Conservation (phyloP, 2,113 vertebrate genomes). For the Entelurus aequoreus region DNA sequence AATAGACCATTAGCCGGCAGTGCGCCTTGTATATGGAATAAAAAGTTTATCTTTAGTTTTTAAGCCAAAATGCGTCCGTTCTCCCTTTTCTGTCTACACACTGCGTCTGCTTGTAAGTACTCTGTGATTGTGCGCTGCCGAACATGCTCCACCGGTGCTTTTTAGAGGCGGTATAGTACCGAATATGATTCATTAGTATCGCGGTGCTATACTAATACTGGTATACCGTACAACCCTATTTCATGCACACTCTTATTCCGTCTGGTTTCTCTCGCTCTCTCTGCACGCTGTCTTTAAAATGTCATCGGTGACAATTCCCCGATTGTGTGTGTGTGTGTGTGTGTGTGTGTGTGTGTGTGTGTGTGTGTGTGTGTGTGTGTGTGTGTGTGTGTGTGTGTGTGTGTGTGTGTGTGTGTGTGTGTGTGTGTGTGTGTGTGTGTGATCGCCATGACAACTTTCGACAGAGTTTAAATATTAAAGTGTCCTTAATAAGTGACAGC, state of each 20-base stretch:
- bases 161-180: too few species aligned
- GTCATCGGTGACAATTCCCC: constrained; percentile 67
- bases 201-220: too few species aligned
- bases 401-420: constrained; percentile 10
- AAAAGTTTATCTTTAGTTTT: too few species aligned
- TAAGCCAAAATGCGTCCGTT: too few species aligned
- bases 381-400: constrained; percentile 17
- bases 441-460: constrained; percentile 51
- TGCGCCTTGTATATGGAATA: too few species aligned
- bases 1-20: too few species aligned
- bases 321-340: constrained; percentile 19
- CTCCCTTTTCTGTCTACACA: too few species aligned
- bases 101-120: too few species aligned
- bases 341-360: neutral
- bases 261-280: constrained; percentile 13
- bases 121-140: too few species aligned
- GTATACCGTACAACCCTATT: neutral
- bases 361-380: constrained; percentile 21
- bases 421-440: constrained; percentile 19
- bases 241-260: constrained; percentile 6
- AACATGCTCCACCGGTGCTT: too few species aligned
- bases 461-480: constrained; percentile 69
- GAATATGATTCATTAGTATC: too few species aligned
- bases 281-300: constrained; percentile 61
- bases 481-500: constrained; percentile 59